Evolutionary conservation across 2,113 vertebrate genomes (phyloP).

Genomic region (Vulpes lagopus): DNA sequence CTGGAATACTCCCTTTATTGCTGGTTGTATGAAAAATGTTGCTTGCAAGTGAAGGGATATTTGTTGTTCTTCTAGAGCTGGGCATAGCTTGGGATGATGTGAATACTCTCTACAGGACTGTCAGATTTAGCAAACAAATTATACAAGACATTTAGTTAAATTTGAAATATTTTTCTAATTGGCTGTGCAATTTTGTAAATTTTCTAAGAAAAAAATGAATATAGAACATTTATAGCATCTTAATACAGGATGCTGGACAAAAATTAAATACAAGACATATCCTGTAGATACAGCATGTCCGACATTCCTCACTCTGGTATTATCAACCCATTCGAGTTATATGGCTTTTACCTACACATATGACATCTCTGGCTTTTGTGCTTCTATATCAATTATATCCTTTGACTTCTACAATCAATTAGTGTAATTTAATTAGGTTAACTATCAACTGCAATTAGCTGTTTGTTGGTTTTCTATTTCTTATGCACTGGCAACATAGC

Average conservation of each 20-base stretch:
- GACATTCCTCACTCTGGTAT: neutral
- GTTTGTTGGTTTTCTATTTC: neutral
- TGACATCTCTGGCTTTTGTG: neutral
- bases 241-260: neutral
- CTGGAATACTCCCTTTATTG: neutral
- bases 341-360: neutral
- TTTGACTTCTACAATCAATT: neutral
- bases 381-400: rapidly evolving
- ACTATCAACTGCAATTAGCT: neutral
- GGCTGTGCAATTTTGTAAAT: neutral
- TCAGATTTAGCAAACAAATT: neutral
- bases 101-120: neutral
- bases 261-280: neutral
- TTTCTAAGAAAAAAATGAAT: neutral
- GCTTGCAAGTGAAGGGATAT: neutral
- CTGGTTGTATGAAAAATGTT: rapidly evolving
- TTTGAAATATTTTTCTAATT: neutral
- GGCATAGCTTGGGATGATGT: neutral
- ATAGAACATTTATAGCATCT: neutral
- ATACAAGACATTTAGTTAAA: neutral
- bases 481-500: neutral
- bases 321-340: no score
- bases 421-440: neutral
- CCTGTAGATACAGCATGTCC: no score
- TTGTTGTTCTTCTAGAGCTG: neutral